A percentile compares a stretch with the other conserved stretches of the same genome.
Evolutionary conservation across 2,113 vertebrate genomes (phyloP).

Genomic region (Pungitius pungitius): DNA sequence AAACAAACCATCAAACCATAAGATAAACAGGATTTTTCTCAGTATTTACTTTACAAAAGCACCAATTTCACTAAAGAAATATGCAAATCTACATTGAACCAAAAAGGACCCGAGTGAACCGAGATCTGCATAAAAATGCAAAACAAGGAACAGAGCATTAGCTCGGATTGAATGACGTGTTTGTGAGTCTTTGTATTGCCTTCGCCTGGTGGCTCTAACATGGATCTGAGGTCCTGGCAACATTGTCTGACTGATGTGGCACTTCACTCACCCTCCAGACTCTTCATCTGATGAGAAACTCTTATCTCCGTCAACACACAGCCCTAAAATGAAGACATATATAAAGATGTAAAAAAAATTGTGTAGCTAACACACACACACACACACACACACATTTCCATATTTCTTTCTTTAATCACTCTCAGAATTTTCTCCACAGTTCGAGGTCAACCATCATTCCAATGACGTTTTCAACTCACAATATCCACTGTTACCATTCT

Average conservation of each 20-base stretch:
- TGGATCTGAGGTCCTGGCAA: constrained; percentile 8
- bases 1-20: neutral
- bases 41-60: neutral
- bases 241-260: constrained; percentile 20
- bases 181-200: neutral
- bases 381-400: neutral
- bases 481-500: constrained; percentile 22
- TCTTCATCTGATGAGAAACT: constrained; percentile 25
- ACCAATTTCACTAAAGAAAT: neutral
- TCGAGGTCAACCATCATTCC: neutral
- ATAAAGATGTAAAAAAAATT: neutral
- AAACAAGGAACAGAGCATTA: neutral
- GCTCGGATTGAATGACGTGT: neutral
- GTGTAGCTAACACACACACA: neutral
- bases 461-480: constrained; percentile 20
- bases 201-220: constrained; percentile 14
- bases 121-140: neutral
- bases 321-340: constrained; percentile 3
- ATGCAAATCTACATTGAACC: neutral
- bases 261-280: constrained; percentile 28
- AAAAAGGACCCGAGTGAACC: neutral
- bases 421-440: neutral
- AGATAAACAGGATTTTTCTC: neutral
- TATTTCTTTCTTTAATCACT: constrained; percentile 11
- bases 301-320: constrained; percentile 32